Percentiles rank a stretch among this genome's conserved stretches.
These are phyloP conservation scores for Dicranocentrus wangi DNA, from an alignment of 2,888 invertebrate genomes.

Conservation along the genomic window DNA sequence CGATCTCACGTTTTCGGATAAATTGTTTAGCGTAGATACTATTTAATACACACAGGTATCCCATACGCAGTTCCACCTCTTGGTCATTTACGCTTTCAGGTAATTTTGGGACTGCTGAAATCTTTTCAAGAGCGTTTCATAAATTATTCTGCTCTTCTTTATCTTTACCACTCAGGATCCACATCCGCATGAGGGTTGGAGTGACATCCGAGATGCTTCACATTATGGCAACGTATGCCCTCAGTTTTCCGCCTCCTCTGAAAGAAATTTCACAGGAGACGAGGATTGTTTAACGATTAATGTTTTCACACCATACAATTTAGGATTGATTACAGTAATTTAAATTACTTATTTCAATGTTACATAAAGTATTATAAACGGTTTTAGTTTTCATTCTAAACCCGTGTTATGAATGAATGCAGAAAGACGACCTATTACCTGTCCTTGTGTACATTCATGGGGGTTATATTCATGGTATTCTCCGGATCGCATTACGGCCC, in stretches of 20 bases:
- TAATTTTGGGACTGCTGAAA: neutral
- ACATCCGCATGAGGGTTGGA: slow-evolving; percentile 22
- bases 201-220: slow-evolving; percentile 17
- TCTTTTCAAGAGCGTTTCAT: neutral
- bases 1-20: too few species aligned
- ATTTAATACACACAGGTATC: too few species aligned
- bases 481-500: slow-evolving; percentile 28
- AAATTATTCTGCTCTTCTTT: too few species aligned
- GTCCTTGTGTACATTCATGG: slow-evolving; percentile 42
- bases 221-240: slow-evolving; percentile 29
- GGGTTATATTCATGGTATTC: slow-evolving; percentile 35
- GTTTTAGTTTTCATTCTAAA: too few species aligned
- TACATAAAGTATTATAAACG: neutral
- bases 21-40: too few species aligned
- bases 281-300: slow-evolving; percentile 44
- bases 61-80: slow-evolving; percentile 23
- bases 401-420: neutral
- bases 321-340: neutral
- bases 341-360: neutral
- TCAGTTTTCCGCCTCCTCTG: neutral
- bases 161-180: too few species aligned
- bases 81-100: slow-evolving; percentile 26
- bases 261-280: neutral
- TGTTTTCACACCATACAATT: slow-evolving; percentile 23
- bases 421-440: slow-evolving; percentile 11